phyloP scores from a whole-genome alignment of 2,113 vertebrate genomes.

The Calyptommatus sinebrachiatus region DNA sequence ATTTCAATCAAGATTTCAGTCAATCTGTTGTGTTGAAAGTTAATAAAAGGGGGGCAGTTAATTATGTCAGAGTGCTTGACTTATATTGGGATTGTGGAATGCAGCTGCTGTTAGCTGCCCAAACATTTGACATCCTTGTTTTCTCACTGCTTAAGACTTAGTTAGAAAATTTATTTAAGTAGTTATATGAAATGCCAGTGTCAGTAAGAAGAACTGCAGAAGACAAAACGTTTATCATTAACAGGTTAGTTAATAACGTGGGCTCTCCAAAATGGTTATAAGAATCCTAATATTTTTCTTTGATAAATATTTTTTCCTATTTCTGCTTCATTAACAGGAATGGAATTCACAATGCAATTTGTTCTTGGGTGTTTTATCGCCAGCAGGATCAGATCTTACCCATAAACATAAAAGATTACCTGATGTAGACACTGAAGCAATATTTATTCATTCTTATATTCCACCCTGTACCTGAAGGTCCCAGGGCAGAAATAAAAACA shows the following conservation, averaged over 20 bases:
- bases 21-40: neutral
- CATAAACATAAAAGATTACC: neutral
- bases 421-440: neutral
- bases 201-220: neutral
- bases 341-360: neutral
- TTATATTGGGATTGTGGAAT: neutral
- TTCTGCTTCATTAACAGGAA: neutral
- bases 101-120: neutral
- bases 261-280: no score
- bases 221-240: neutral
- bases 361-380: neutral
- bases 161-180: neutral
- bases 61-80: neutral
- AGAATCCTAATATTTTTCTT: no score
- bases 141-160: neutral
- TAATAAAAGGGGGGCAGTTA: neutral
- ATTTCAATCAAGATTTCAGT: slow-evolving; percentile 5
- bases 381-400: neutral
- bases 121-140: neutral
- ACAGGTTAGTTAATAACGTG: neutral
- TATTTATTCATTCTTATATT: no score
- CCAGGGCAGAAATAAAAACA: no score
- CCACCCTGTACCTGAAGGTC: no score
- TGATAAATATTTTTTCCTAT: neutral
- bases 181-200: neutral